Evolutionary conservation across 2,888 invertebrate species (phyloP).

Genomic region (Notocelia uddmanniana): DNA sequence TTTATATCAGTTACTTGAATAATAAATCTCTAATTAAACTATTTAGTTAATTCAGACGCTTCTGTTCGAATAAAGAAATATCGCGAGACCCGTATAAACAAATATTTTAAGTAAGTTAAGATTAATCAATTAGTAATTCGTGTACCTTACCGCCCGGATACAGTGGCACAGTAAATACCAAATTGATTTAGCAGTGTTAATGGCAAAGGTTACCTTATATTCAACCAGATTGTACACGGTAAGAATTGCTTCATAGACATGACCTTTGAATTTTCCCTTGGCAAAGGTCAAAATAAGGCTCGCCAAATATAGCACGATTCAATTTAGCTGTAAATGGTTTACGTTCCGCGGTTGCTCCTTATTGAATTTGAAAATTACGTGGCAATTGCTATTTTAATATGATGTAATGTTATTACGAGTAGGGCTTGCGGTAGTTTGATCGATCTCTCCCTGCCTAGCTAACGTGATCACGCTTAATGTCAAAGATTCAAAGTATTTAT

Average conservation of each 20-base stretch:
- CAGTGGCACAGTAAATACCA: too few relatives aligned
- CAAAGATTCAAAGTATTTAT: too few relatives aligned
- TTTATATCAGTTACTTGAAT: too few relatives aligned
- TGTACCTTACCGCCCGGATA: too few relatives aligned
- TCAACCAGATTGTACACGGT: slow-evolving; percentile 14
- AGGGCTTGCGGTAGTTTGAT: background rate
- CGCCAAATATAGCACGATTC: slow-evolving; percentile 23
- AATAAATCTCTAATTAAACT: too few relatives aligned
- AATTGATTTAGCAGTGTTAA: slow-evolving; percentile 10
- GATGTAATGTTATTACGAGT: background rate
- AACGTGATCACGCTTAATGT: too few relatives aligned
- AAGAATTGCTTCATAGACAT: slow-evolving; percentile 17
- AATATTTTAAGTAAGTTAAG: too few relatives aligned
- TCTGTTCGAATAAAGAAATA: too few relatives aligned
- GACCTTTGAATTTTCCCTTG: slow-evolving; percentile 25
- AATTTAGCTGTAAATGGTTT: slow-evolving; percentile 31
- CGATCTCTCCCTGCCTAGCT: background rate
- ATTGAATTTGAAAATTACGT: slow-evolving; percentile 23
- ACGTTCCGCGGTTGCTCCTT: slow-evolving; percentile 3
- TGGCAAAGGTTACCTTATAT: slow-evolving; percentile 20
- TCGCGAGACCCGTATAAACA: too few relatives aligned
- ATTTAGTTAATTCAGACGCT: too few relatives aligned
- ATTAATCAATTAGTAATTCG: too few relatives aligned
- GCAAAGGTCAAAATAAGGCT: background rate
- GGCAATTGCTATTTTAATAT: slow-evolving; percentile 17